These are phyloP conservation scores for Ceyx margarethae DNA, from an alignment of 2,113 vertebrate genomes.

Conservation along the genomic window DNA sequence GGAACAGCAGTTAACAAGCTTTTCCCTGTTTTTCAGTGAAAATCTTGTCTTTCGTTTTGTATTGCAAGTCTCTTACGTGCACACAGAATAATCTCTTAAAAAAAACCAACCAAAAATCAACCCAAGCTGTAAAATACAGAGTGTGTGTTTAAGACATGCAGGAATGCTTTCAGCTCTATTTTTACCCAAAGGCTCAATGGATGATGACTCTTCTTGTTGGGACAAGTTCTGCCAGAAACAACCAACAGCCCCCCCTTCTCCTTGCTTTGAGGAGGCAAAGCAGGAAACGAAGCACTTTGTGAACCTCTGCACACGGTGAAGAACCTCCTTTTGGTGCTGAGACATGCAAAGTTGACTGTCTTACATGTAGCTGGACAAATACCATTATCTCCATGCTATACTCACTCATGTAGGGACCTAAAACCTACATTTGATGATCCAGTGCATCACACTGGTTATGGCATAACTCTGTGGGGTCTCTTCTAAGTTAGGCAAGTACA, in stretches of 20 bases:
- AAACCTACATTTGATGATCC: neutral
- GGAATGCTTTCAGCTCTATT: neutral
- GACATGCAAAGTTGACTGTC: neutral
- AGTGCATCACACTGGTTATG: neutral
- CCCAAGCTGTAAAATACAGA: neutral
- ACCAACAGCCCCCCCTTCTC: no score
- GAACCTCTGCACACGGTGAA: neutral
- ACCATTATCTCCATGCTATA: neutral
- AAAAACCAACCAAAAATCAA: no score
- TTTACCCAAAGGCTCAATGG: neutral
- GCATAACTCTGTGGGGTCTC: neutral
- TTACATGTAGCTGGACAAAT: neutral
- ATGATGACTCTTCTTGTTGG: neutral
- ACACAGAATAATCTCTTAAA: neutral
- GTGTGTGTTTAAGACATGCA: neutral
- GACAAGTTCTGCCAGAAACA: neutral
- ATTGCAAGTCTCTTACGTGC: neutral
- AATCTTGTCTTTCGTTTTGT: constrained; percentile 19
- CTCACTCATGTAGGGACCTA: fast-evolving
- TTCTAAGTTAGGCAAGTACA: neutral
- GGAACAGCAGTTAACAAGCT: constrained; percentile 11
- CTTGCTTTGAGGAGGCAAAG: neutral
- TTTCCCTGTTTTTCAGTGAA: neutral
- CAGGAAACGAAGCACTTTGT: neutral
- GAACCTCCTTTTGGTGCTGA: neutral